Evolutionary conservation across 1,140 invertebrate species (phyloP), one percentile per base, ranked within the genome.

Genomic region (Euglossa dilemma): DNA sequence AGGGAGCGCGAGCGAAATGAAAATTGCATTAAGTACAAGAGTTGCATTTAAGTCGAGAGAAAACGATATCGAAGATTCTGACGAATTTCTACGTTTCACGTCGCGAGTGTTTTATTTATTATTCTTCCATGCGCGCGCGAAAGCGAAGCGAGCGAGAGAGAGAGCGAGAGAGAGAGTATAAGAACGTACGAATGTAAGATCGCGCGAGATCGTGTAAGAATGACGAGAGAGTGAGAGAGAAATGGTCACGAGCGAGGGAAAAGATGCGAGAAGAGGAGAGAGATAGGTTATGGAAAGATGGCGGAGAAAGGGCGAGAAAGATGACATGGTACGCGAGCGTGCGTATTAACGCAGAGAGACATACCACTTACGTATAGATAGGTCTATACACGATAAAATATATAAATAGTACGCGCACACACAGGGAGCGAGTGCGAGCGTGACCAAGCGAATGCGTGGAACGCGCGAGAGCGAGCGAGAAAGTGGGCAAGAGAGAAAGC

Each of bases 1-100:
- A n/a, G n/a, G n/a, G 47, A 92, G 91, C 80, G 93, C 93, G 86
- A 84, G 69, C 66, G 83, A 81, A 85, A 84, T 84, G 89, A 87
- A 57, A 56, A 91, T 91, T 86, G 93, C 92, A 91, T 92, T 91
- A 90, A 92, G 93, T 94, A 94, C 93, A 93, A 93, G 91, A 93
- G 91, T 92, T 94, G 93, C 93, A 94, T 94, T 94, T 94, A 94
- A 92, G 85, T 85, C 76, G 79, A 87, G 56, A 85, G 36, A 36
- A 36, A 84, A 87, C 80, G 84, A 85, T 83, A 61, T 77, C 54
- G 75, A 71, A 82, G 47, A 70, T 73, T 50, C 59, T 70, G 79
- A 85, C 87, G 80, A 85, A 83, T 67, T 66, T 80, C 59, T 84
- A 85, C 86, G 86, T 87, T 82, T 81, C 75, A 83, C 72, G 87